phyloP scores from a whole-genome alignment of 1,140 invertebrate genomes.

The Pseudomyrmex concolor region DNA sequence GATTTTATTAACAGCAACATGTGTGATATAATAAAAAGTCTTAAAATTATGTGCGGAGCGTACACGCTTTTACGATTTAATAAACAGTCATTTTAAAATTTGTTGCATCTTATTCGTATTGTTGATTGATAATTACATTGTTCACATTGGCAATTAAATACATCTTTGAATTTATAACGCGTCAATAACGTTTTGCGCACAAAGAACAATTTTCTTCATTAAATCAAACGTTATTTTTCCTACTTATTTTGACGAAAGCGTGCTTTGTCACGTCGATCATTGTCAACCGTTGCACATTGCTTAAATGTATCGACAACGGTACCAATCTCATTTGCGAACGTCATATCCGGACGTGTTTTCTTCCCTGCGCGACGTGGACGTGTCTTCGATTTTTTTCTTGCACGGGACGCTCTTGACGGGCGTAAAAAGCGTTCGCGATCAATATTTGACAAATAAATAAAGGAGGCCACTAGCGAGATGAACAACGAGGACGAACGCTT shows the following conservation, averaged over 20 bases:
- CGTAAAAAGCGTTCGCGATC: constrained; percentile 60
- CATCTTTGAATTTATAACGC: neutral
- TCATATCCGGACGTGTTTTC: constrained; percentile 39
- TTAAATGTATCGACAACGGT: constrained; percentile 54
- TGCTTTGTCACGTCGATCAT: constrained; percentile 47
- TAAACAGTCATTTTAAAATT: neutral
- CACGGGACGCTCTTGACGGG: constrained; percentile 4
- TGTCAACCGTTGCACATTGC: constrained; percentile 12
- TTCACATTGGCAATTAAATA: neutral
- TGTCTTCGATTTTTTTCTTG: constrained; percentile 47
- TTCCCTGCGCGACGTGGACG: neutral
- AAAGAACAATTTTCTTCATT: constrained; percentile 40
- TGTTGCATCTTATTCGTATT: constrained; percentile 3
- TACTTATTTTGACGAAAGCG: constrained; percentile 50
- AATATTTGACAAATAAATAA: constrained; percentile 80
- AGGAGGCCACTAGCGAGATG: constrained; percentile 62
- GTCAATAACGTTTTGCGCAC: constrained; percentile 6
- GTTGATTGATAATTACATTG: constrained; percentile 5
- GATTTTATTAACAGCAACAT: constrained; percentile 27
- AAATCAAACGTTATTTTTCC: constrained; percentile 37
- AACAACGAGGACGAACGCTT: constrained; percentile 32
- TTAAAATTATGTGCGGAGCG: constrained; percentile 8
- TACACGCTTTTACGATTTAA: neutral
- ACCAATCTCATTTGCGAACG: constrained; percentile 32
- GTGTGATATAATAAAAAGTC: neutral